phyloP scores from a whole-genome alignment of 2,888 invertebrate genomes.

The Drosophila antonietae region DNA sequence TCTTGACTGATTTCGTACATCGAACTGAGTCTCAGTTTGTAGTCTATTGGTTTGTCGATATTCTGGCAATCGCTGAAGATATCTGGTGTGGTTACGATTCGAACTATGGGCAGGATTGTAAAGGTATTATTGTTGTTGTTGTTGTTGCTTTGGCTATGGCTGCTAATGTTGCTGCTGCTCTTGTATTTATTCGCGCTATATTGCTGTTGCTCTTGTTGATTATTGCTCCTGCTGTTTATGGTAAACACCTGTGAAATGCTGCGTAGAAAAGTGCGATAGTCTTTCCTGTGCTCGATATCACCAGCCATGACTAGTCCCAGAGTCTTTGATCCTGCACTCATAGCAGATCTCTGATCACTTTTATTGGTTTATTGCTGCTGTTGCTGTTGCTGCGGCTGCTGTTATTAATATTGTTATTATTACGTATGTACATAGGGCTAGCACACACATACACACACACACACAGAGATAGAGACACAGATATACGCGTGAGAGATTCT shows the following conservation, averaged over 20 bases:
- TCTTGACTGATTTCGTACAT: constrained; percentile 45
- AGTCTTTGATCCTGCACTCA: constrained; percentile 36
- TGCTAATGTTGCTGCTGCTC: constrained; percentile 20
- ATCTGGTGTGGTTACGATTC: not conserved
- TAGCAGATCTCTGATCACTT: constrained; percentile 8
- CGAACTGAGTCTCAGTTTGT: constrained; percentile 47
- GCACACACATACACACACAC: constrained; percentile 10
- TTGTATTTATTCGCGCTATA: constrained; percentile 31
- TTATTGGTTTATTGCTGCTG: not conserved
- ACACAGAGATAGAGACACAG: not conserved
- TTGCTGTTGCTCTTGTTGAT: constrained; percentile 1
- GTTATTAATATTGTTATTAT: not conserved
- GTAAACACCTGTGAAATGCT: constrained; percentile 81
- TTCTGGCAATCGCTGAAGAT: constrained; percentile 39
- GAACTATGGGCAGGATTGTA: not conserved
- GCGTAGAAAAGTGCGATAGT: constrained; percentile 78
- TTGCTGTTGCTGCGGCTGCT: constrained; percentile 2
- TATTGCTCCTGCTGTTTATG: constrained; percentile 50
- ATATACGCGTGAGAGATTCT: constrained; percentile 21
- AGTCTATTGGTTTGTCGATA: constrained; percentile 1
- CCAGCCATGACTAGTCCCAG: constrained; percentile 54
- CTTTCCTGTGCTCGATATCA: constrained; percentile 63
- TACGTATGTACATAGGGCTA: constrained; percentile 17
- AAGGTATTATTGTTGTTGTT: constrained; percentile 26
- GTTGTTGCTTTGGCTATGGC: constrained; percentile 21